A percentile compares a stretch with the other conserved stretches of the same genome.
These are phyloP conservation scores for Mus caroli DNA, from an alignment of 2,797 vertebrate genomes.

Conservation along the genomic window DNA sequence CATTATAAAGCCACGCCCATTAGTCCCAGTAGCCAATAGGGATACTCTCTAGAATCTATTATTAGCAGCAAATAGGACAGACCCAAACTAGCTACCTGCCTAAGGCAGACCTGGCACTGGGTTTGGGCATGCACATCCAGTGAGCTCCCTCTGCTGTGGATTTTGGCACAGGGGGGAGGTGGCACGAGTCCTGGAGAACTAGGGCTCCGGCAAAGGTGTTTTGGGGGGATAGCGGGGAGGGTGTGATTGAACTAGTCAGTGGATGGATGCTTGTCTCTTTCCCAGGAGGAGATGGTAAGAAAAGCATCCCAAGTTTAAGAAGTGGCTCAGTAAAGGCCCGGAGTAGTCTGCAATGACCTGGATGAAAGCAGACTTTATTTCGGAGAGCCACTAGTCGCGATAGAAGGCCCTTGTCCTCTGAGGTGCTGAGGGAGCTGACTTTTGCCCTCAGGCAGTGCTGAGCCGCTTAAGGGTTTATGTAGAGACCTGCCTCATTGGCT, in stretches of 20 bases:
- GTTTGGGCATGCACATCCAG: neutral
- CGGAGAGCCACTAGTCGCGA: neutral
- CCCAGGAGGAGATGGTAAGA: neutral
- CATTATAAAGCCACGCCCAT: neutral
- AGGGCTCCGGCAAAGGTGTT: neutral
- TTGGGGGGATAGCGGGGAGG: neutral
- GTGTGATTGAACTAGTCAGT: neutral
- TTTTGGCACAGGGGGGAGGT: neutral
- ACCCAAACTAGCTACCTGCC: conserved; percentile 22
- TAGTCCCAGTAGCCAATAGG: neutral
- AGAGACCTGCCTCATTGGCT: neutral
- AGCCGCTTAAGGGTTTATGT: neutral
- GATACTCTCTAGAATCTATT: conserved; percentile 36
- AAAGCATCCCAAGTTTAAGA: neutral
- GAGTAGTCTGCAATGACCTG: neutral
- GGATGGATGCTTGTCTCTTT: neutral
- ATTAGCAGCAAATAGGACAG: neutral
- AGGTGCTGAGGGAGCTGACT: neutral
- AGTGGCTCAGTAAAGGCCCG: neutral
- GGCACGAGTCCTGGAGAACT: neutral
- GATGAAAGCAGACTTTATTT: neutral
- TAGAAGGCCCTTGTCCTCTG: neutral
- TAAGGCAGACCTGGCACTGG: neutral
- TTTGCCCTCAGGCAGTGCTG: no score
- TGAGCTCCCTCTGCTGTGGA: neutral